Evolutionary conservation across 2,113 vertebrate species (phyloP).

Genomic region (Perccottus glenii): DNA sequence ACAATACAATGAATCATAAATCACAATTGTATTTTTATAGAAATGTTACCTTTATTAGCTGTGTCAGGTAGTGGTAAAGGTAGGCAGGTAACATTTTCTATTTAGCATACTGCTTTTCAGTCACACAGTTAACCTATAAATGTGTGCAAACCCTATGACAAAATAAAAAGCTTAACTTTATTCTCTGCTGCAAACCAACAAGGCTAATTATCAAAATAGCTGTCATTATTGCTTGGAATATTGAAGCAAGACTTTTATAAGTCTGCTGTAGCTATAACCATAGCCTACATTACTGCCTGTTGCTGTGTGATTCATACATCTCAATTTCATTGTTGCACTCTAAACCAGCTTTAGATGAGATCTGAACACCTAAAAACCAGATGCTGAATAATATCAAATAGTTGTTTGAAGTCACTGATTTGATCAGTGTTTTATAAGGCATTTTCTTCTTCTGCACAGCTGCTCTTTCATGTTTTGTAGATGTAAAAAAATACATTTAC

Average conservation of each 20-base stretch:
- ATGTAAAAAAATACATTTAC: conserved; percentile 18
- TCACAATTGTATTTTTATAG: background rate
- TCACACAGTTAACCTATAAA: background rate
- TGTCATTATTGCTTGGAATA: conserved; percentile 15
- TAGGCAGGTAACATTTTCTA: background rate
- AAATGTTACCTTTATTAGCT: background rate
- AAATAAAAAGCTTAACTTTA: background rate
- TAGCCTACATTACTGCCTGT: conserved; percentile 9
- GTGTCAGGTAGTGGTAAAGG: background rate
- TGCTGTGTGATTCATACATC: conserved; percentile 31
- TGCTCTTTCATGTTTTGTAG: conserved; percentile 7
- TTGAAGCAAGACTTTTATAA: conserved; percentile 11
- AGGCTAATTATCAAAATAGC: conserved; percentile 16
- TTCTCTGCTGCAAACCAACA: conserved; percentile 1
- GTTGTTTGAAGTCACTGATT: conserved; percentile 14
- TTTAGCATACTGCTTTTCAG: background rate
- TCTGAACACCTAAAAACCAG: conserved; percentile 12
- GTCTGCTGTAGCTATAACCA: conserved; percentile 8
- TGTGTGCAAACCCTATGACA: background rate
- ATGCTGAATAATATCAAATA: conserved; percentile 15
- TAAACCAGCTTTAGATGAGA: conserved; percentile 12
- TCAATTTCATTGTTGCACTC: conserved; percentile 18
- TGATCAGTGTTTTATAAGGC: conserved; percentile 30
- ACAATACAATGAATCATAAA: background rate
- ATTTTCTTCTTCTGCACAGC: conserved; percentile 8